Conservation (phyloP, 2,797 vertebrate species). For the Urophycis tenuis region DNA sequence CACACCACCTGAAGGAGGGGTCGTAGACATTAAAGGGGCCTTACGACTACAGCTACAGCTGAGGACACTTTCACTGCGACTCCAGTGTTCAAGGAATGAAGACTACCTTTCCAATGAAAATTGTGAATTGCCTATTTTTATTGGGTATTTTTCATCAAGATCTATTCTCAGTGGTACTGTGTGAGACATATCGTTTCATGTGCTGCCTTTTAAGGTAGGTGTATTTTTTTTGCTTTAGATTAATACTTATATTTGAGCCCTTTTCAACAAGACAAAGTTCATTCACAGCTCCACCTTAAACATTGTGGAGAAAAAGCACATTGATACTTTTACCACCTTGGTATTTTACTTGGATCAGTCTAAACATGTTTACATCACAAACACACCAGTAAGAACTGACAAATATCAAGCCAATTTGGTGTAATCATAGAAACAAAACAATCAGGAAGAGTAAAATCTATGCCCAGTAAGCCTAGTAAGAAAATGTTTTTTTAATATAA, state of each 20-base stretch:
- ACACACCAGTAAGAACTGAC: not conserved
- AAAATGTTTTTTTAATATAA: not conserved
- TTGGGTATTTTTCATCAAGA: not conserved
- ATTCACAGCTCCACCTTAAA: too few relatives aligned
- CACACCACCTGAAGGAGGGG: too few relatives aligned
- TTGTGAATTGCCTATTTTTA: not conserved
- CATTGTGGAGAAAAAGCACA: too few relatives aligned
- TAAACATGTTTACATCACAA: not conserved
- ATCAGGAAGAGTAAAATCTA: not conserved
- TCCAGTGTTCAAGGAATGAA: not conserved
- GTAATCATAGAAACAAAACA: not conserved
- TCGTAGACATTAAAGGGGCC: not conserved
- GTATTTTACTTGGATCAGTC: not conserved
- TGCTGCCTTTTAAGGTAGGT: not conserved
- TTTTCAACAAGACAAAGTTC: not conserved
- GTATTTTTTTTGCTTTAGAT: not conserved
- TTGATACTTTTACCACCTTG: not conserved
- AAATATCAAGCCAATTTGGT: not conserved
- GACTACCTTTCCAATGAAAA: not conserved
- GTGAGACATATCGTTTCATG: not conserved
- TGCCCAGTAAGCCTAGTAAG: not conserved
- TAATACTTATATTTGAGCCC: not conserved
- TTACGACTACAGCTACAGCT: not conserved
- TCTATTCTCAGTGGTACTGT: not conserved
- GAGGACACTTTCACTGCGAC: not conserved